Base-by-base conservation (phyloP, 2,797 vertebrate genomes). In the Nyctalus aviator region DNA sequence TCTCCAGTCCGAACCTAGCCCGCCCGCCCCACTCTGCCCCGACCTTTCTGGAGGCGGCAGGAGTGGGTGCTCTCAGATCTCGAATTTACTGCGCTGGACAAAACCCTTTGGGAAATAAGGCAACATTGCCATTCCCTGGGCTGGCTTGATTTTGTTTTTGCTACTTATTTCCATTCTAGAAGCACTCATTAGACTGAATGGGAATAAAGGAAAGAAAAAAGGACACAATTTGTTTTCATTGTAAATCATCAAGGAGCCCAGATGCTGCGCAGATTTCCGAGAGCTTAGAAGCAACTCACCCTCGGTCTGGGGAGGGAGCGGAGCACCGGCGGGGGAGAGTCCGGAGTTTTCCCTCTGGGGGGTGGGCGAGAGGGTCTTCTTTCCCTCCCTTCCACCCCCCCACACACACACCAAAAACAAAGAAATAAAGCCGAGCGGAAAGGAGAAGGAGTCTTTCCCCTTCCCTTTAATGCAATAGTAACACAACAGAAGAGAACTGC, bases 81-180 rank as follows among this genome's bases (percentile, higher is more conserved):
- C 46, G 46, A 66, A 89, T 73, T 91, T 46, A 71, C 75, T 1
- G 6, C 78, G 12, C 15, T 11, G 23, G 41, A 37, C 14, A 8
- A 59, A 72, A 87, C 17, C n/a, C 30, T 75, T 87, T 18, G 20
- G 84, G 30, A 88, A 89, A 62, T 75, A 41, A 94, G 84, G 35
- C 2, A 2, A 25, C 27, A 35, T 77, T 91, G 23, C 30, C 12
- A n/a, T 50, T 9, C 59, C 32, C 57, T 3, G 27, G 48, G 73
- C 44, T 53, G 76, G 20, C 62, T 94, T 35, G 87, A 84, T 84
- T 90, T 82, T 95, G 41, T 85, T 84, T 79, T 50, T 18, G 5
- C 20, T 69, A 27, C 71, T 57, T 78, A 44, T 87, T 93, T 96
- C 84, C 46, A 66, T 83, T 89, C 69, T 71, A 82, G 78, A 93